These are phyloP conservation scores for Tachycineta bicolor DNA, from an alignment of 2,113 vertebrate genomes.

Conservation along the genomic window DNA sequence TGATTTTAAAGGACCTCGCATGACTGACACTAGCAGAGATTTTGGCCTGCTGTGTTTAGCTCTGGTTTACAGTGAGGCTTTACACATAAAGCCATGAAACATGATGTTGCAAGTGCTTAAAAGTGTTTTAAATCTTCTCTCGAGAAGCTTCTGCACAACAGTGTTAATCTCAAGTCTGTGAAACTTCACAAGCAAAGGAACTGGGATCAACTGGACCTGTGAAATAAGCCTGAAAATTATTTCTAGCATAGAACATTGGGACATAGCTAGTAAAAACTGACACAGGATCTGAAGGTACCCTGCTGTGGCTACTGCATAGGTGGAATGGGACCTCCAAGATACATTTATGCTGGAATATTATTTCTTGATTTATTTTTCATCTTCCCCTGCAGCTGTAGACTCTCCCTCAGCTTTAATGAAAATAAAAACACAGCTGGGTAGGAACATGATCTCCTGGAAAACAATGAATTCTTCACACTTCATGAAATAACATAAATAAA, in stretches of 20 bases:
- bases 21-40: not conserved
- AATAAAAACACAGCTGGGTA: constrained; percentile 43
- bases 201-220: not conserved
- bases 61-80: not conserved
- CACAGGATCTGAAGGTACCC: not conserved
- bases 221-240: not conserved
- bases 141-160: not conserved
- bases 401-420: constrained; percentile 26
- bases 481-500: constrained; percentile 19
- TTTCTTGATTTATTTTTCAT: constrained; percentile 29
- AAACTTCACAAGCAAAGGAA: not conserved
- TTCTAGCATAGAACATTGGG: not conserved
- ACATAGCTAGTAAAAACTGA: not conserved
- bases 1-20: not conserved
- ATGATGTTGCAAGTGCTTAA: not conserved
- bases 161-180: not conserved
- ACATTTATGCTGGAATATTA: constrained; percentile 1
- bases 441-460: constrained; percentile 29
- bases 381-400: not conserved
- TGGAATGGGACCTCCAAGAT: not conserved
- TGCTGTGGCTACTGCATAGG: not conserved
- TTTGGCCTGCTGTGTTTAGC: not conserved
- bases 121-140: not conserved
- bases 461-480: constrained; percentile 52
- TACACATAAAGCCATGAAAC: not conserved